These are phyloP conservation scores for Nemurella pictetii DNA, from an alignment of 2,888 invertebrate species.

Conservation along the genomic window DNA sequence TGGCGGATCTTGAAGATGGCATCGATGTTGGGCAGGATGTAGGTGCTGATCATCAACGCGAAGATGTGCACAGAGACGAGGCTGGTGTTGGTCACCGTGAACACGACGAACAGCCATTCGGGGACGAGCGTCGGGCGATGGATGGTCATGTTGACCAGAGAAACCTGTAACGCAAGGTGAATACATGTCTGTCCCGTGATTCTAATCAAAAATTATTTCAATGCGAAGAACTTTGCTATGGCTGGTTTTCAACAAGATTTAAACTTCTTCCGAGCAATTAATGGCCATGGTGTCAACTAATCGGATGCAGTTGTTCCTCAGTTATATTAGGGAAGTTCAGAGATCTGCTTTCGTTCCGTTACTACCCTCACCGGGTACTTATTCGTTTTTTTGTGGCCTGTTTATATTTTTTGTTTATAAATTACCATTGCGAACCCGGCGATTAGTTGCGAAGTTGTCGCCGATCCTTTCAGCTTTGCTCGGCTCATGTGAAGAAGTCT, in stretches of 20 bases:
- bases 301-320: too few relatives aligned
- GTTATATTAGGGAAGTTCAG: too few relatives aligned
- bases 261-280: too few relatives aligned
- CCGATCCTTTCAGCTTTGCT: background rate
- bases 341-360: too few relatives aligned
- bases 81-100: background rate
- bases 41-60: slow-evolving; percentile 8
- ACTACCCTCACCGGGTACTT: too few relatives aligned
- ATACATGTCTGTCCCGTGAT: too few relatives aligned
- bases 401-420: too few relatives aligned
- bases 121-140: background rate
- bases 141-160: background rate
- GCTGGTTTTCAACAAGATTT: too few relatives aligned
- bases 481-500: background rate
- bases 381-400: too few relatives aligned
- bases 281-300: too few relatives aligned
- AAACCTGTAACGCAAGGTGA: background rate
- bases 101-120: slow-evolving; percentile 9
- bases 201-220: too few relatives aligned
- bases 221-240: too few relatives aligned
- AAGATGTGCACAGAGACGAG: background rate
- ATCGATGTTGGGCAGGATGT: background rate
- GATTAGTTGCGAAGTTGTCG: background rate
- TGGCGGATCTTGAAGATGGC: slow-evolving; percentile 54
- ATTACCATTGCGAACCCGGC: background rate